phyloP scores from a whole-genome alignment of 1,140 invertebrate species.

The Eriosoma lanigerum region DNA sequence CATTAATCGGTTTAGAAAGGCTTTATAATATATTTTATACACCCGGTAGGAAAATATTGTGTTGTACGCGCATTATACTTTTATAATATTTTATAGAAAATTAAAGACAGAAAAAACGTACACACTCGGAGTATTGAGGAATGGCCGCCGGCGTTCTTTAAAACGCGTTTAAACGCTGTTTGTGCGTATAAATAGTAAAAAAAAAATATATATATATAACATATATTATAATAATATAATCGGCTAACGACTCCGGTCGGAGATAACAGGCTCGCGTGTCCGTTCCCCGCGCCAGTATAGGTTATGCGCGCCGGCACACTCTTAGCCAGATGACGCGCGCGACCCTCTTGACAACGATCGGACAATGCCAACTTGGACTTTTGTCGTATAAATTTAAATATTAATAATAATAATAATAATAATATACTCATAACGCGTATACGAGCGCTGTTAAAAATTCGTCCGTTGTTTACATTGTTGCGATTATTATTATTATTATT shows the following conservation, averaged over 20 bases:
- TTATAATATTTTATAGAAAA: background rate
- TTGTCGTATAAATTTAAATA: no score
- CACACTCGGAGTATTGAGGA: background rate
- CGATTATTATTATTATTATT: background rate
- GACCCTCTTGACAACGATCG: background rate
- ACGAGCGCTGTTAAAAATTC: background rate
- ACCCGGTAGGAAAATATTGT: no score
- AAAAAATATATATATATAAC: no score
- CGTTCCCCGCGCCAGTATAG: background rate
- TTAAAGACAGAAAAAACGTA: background rate
- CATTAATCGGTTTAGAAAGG: no score
- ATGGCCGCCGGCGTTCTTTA: constrained; percentile 2
- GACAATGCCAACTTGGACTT: background rate
- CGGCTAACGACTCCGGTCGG: background rate
- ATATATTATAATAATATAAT: background rate
- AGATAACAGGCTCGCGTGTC: no score
- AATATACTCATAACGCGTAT: background rate
- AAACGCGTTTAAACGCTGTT: constrained; percentile 40
- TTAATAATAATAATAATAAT: no score
- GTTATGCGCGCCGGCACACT: background rate
- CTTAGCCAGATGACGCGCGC: constrained; percentile 21
- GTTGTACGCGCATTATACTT: background rate
- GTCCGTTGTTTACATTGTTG: constrained; percentile 35
- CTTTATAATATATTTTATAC: no score
- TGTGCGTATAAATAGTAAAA: no score